Conservation (phyloP, 2,797 vertebrate species). For the Phoxinus dragarum region DNA sequence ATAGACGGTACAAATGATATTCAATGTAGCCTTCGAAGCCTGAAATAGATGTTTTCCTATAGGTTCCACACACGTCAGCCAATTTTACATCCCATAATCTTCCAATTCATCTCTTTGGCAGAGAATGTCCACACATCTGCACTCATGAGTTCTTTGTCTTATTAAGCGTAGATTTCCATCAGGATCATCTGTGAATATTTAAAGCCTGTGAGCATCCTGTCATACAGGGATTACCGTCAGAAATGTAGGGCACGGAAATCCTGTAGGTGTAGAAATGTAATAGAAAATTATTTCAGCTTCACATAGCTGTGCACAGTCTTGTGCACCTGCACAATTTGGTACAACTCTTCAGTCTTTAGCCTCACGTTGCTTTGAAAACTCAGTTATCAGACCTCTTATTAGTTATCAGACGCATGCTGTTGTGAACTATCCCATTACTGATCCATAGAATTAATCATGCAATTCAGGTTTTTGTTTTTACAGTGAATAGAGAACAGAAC, state of each 20-base stretch:
- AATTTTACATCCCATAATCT: neutral
- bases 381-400: neutral
- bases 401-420: neutral
- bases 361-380: neutral
- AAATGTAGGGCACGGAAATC: constrained; percentile 24
- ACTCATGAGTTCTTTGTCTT: neutral
- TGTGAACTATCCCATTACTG: neutral
- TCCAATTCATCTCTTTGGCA: neutral
- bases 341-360: neutral
- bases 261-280: neutral
- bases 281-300: neutral
- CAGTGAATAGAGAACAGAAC: too few species aligned
- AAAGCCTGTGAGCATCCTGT: neutral
- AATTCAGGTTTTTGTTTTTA: too few species aligned
- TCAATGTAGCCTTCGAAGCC: neutral
- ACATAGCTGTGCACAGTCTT: neutral
- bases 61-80: neutral
- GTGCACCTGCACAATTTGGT: neutral
- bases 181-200: constrained; percentile 16
- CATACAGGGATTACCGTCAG: neutral
- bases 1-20: neutral
- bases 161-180: constrained; percentile 1
- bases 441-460: too few species aligned
- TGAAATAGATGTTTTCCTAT: neutral
- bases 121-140: neutral